Evolutionary conservation across 2,888 invertebrate genomes (phyloP).

Genomic region (Crepidodera aurea): DNA sequence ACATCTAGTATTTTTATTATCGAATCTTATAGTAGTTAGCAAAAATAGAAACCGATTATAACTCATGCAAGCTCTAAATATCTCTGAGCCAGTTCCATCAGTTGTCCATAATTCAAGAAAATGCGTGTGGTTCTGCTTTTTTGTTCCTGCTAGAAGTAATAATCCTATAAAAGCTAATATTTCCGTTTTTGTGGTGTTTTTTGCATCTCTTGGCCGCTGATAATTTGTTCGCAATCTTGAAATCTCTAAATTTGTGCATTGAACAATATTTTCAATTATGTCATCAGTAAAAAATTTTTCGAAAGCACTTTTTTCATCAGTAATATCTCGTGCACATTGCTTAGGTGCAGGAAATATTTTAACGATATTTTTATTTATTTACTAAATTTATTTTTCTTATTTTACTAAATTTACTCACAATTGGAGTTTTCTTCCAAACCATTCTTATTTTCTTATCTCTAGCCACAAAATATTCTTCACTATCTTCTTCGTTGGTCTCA

Average conservation of each 20-base stretch:
- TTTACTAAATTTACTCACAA: constrained; percentile 38
- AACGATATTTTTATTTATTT: not conserved
- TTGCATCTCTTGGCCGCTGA: constrained; percentile 37
- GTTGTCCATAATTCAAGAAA: constrained; percentile 42
- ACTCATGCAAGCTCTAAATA: constrained; percentile 43
- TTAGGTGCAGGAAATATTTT: constrained; percentile 35
- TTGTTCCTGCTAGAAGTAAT: constrained; percentile 36
- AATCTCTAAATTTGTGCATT: constrained; percentile 42
- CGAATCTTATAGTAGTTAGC: constrained; percentile 26
- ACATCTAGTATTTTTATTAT: constrained; percentile 29
- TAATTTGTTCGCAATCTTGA: constrained; percentile 33
- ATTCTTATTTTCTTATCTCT: constrained; percentile 34
- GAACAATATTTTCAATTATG: constrained; percentile 40
- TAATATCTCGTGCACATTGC: constrained; percentile 17
- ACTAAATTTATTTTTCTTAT: constrained; percentile 32
- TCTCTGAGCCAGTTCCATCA: constrained; percentile 42
- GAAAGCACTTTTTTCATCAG: constrained; percentile 14
- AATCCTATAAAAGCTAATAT: constrained; percentile 41
- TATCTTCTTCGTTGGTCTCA: no score
- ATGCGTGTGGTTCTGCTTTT: constrained; percentile 42
- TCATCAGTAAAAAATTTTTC: constrained; percentile 19
- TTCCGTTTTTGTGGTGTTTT: constrained; percentile 37
- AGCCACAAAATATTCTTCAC: constrained; percentile 24
- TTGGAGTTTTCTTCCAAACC: constrained; percentile 33
- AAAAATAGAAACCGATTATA: constrained; percentile 36